Conservation (phyloP, 2,888 invertebrate species). For the Ephialtes manifestator region DNA sequence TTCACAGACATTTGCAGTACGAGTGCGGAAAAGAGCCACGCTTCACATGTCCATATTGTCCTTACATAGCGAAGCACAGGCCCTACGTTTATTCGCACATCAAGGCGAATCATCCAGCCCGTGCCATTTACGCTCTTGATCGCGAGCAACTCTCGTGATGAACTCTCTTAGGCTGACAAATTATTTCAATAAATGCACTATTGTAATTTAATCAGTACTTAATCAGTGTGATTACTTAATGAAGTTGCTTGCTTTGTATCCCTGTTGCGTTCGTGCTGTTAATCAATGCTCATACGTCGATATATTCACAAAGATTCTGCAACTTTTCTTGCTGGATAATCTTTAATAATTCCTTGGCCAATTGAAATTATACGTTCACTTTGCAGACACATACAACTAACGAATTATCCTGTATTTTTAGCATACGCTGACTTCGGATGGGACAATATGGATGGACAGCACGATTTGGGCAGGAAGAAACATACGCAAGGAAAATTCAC, state of each 20-base stretch:
- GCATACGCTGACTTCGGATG: conserved; percentile 3
- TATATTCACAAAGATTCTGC: not conserved
- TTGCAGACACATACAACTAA: not conserved
- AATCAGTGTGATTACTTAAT: conserved; percentile 3
- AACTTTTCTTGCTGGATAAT: not conserved
- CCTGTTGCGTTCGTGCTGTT: not conserved
- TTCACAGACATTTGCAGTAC: conserved; percentile 84
- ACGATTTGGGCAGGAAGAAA: not conserved
- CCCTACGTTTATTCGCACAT: conserved; percentile 58
- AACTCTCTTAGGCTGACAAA: not conserved
- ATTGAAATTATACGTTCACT: not conserved
- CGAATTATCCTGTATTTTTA: not conserved
- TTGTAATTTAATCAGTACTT: not conserved
- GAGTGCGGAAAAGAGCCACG: conserved; percentile 78
- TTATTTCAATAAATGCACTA: conserved; percentile 14
- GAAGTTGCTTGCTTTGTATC: conserved; percentile 1
- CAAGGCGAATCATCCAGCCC: conserved; percentile 51
- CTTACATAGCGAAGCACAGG: conserved; percentile 51
- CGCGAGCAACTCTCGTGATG: conserved; percentile 1
- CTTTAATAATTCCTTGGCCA: not conserved
- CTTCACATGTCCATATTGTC: conserved; percentile 72
- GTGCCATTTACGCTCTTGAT: conserved; percentile 49
- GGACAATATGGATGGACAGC: not conserved
- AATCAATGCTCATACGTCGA: not conserved
- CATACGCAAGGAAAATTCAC: conserved; percentile 49